Base-by-base conservation (phyloP, 2,888 invertebrate species). In the Catocala sponsa region DNA sequence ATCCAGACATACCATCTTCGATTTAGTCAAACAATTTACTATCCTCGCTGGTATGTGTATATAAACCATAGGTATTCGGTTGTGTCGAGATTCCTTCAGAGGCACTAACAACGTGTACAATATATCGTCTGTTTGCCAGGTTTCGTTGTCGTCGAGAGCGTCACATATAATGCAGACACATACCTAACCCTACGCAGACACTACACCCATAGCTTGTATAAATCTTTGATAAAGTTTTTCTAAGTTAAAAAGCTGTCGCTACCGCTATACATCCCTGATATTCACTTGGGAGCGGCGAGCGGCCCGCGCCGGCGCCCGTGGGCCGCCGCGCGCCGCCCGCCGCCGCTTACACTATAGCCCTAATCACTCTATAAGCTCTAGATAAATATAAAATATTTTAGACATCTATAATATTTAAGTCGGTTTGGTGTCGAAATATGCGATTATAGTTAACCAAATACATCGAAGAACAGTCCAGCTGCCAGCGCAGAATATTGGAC, bases 341-440 rank as follows among this genome's bases (percentile, higher is more conserved):
- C 63, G 74, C 69, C 70, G n/a, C 78, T 82, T 84, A 83, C 68
- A 63, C 87, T 89, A 91, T 83, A 79, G 90, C 90, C 91, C 94
- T 94, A 94, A 85, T 72, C 91, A 84, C 82, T 82, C 94, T 94
- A 94, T 94, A 94, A 94, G 94, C 94, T 94, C 94, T 93, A 94
- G 88, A 86, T 88, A 91, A 88, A 91, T 92, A 91, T 90, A 92
- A 88, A 89, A 92, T 90, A 91, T 85, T 84, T 88, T 88, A 92
- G 85, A 90, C 87, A 87, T 87, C 85, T 90, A 88, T 86, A 83
- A 80, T 85, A 66, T 70, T 70, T 82, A 83, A 88, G 81, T 90
- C 81, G 79, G 86, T 89, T 88, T 89, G 86, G 91, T 92, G 90
- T 91, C 86, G 83, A 88, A 90, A 85, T 88, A 85, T 84, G 89